These are phyloP conservation scores for Triplophysa siluroides DNA, from an alignment of 2,113 vertebrate genomes.

Conservation along the genomic window DNA sequence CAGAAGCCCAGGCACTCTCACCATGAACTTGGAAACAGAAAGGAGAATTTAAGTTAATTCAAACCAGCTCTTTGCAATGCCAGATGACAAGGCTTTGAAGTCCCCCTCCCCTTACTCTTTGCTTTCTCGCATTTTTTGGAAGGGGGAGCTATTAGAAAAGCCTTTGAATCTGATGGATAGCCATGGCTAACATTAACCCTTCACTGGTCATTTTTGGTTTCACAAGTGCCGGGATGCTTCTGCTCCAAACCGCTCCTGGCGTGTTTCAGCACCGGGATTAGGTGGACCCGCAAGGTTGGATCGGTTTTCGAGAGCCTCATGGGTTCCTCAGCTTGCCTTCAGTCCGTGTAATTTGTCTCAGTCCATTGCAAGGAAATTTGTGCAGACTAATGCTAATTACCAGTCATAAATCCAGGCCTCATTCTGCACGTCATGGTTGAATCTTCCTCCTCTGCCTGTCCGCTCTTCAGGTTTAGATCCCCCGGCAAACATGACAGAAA, in stretches of 20 bases:
- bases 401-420: slow-evolving; percentile 41
- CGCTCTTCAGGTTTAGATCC: slow-evolving; percentile 14
- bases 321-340: slow-evolving; percentile 26
- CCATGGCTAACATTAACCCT: slow-evolving; percentile 68
- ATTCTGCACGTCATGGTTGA: slow-evolving; percentile 30
- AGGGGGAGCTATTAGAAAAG: slow-evolving; percentile 73
- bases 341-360: slow-evolving; percentile 45
- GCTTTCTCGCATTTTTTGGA: slow-evolving; percentile 54
- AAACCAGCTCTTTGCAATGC: slow-evolving; percentile 82
- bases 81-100: slow-evolving; percentile 91
- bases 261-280: slow-evolving; percentile 24
- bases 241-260: slow-evolving; percentile 34
- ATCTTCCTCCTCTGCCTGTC: slow-evolving; percentile 34
- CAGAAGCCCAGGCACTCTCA: slow-evolving; percentile 85
- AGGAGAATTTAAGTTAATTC: slow-evolving; percentile 88
- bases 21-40: slow-evolving; percentile 83
- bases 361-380: slow-evolving; percentile 49
- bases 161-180: slow-evolving; percentile 70
- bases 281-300: slow-evolving; percentile 34
- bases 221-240: slow-evolving; percentile 49
- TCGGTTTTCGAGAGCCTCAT: slow-evolving; percentile 28
- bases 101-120: slow-evolving; percentile 61
- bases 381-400: slow-evolving; percentile 53
- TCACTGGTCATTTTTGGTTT: slow-evolving; percentile 54
- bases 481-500: slow-evolving; percentile 31